These are phyloP conservation scores for Phoxinus dragarum DNA, from an alignment of 2,797 vertebrate species.

Conservation along the genomic window DNA sequence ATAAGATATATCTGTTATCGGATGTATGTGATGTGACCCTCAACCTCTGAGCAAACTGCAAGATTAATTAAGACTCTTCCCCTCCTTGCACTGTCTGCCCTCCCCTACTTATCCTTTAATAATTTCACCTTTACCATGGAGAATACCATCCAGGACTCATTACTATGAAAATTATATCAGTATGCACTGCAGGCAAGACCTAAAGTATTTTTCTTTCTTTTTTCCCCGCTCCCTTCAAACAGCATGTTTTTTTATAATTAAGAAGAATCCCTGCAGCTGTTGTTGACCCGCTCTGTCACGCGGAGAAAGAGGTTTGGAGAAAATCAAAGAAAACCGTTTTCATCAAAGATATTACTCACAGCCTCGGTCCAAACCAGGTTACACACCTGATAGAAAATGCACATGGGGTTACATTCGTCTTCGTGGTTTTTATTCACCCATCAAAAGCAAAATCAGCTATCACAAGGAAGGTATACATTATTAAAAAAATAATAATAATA, in stretches of 20 bases:
- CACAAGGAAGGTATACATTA: not conserved
- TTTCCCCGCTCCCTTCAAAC: slow-evolving; percentile 47
- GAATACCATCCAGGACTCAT: slow-evolving; percentile 59
- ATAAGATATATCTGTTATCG: slow-evolving; percentile 13
- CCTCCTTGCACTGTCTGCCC: slow-evolving; percentile 31
- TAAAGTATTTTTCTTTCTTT: slow-evolving; percentile 43
- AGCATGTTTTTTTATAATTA: slow-evolving; percentile 67
- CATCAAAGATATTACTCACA: slow-evolving; percentile 67
- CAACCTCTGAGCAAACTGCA: slow-evolving; percentile 38
- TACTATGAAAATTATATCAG: slow-evolving; percentile 57
- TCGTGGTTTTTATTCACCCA: slow-evolving; percentile 8
- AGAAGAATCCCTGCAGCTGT: slow-evolving; percentile 62
- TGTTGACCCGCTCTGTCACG: slow-evolving; percentile 66
- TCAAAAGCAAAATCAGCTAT: slow-evolving; percentile 13
- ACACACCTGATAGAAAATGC: slow-evolving; percentile 54
- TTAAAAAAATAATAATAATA: not conserved
- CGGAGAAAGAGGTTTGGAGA: slow-evolving; percentile 58
- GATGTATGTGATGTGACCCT: slow-evolving; percentile 33
- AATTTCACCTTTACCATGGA: slow-evolving; percentile 56
- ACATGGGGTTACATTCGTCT: slow-evolving; percentile 30
- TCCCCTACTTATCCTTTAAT: slow-evolving; percentile 53
- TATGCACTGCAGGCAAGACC: slow-evolving; percentile 54
- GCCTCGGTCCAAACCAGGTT: slow-evolving; percentile 39
- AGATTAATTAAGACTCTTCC: slow-evolving; percentile 44
- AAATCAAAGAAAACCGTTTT: slow-evolving; percentile 67